Percentiles rank a stretch among this genome's conserved stretches.
phyloP scores from a whole-genome alignment of 37 sponge, comb jelly and placozoan species.

The Ephydatia muelleri region DNA sequence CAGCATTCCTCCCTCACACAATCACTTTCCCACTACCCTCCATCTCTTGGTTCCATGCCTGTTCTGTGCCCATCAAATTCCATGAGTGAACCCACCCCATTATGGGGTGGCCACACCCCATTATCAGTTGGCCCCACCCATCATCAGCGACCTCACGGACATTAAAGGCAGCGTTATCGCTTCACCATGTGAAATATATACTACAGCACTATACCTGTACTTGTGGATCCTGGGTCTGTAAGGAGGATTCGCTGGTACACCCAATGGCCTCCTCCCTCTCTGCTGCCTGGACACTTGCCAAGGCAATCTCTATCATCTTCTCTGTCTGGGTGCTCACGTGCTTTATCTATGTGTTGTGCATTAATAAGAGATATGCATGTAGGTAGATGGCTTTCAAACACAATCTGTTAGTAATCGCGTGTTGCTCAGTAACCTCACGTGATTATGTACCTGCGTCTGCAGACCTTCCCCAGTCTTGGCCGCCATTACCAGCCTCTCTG shows the following conservation, averaged over 20 bases:
- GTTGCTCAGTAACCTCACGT: not conserved
- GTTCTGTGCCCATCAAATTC: not conserved
- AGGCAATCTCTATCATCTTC: constrained; percentile 65
- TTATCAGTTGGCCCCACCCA: too few relatives aligned
- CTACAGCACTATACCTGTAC: constrained; percentile 26
- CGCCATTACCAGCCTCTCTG: constrained; percentile 50
- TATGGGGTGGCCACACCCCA: too few relatives aligned
- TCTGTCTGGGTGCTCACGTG: constrained; percentile 63
- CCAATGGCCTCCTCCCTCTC: constrained; percentile 64
- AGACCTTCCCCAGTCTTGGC: constrained; percentile 44
- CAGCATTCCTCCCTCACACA: not conserved
- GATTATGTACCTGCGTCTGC: constrained; percentile 38
- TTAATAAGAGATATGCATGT: not conserved
- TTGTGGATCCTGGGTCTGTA: constrained; percentile 18
- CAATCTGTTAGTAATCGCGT: not conserved
- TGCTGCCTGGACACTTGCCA: constrained; percentile 59
- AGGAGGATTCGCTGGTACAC: not conserved
- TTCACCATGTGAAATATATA: not conserved
- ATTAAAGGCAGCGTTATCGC: not conserved
- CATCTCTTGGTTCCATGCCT: constrained; percentile 8
- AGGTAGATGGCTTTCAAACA: not conserved
- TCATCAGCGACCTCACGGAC: too few relatives aligned
- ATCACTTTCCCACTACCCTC: not conserved
- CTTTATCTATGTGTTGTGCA: constrained; percentile 29
- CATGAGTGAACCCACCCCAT: too few relatives aligned